A percentile compares a stretch with the other conserved stretches of the same genome.
Evolutionary conservation across 1,140 invertebrate species (phyloP).

Genomic region (Wasmannia auropunctata): DNA sequence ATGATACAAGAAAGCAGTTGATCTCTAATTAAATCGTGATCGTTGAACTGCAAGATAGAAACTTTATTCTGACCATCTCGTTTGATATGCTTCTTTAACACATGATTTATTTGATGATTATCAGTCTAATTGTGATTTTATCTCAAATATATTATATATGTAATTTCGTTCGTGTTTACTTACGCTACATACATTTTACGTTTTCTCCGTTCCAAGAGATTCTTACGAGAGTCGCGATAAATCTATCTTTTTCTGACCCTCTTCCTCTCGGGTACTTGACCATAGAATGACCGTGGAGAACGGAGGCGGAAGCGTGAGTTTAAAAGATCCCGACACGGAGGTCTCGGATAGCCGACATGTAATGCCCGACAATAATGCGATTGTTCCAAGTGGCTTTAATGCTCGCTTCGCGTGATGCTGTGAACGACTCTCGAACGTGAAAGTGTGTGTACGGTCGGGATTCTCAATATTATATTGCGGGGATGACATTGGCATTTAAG

Average conservation of each 20-base stretch:
- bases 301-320: conserved; percentile 46
- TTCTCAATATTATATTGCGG: background rate
- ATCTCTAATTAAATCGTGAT: background rate
- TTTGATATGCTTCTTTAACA: background rate
- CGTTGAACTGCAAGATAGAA: background rate
- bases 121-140: background rate
- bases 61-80: background rate
- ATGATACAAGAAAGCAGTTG: background rate
- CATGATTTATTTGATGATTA: background rate
- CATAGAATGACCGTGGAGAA: conserved; percentile 17
- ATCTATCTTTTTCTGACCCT: conserved; percentile 31
- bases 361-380: conserved; percentile 59
- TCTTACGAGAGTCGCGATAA: conserved; percentile 27
- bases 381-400: conserved; percentile 59
- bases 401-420: conserved; percentile 53
- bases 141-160: conserved; percentile 17
- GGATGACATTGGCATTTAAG: background rate
- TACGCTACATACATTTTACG: background rate
- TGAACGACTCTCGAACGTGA: conserved; percentile 33
- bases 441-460: conserved; percentile 7
- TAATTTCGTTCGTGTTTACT: conserved; percentile 27
- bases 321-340: conserved; percentile 49
- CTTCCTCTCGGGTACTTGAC: conserved; percentile 22
- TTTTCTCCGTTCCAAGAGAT: background rate
- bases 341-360: conserved; percentile 46